Evolutionary conservation across 2,888 invertebrate species (phyloP).

Genomic region (Bhutanitis thaidina): DNA sequence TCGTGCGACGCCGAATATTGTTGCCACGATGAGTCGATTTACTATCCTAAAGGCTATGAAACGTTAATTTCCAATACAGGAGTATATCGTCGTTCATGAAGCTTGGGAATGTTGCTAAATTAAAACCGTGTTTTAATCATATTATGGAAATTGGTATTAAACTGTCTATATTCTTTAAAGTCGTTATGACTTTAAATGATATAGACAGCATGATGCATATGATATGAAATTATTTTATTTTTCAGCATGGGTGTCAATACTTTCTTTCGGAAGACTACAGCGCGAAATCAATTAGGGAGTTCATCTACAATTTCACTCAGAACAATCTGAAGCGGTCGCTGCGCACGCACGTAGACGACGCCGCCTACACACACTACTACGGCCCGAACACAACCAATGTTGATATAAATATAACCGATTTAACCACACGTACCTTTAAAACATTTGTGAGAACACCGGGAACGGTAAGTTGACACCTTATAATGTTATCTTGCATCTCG

Average conservation of each 20-base stretch:
- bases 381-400: slow-evolving; percentile 45
- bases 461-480: slow-evolving; percentile 76
- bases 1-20: too few relatives aligned
- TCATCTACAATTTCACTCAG: slow-evolving; percentile 75
- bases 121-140: too few relatives aligned
- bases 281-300: slow-evolving; percentile 69
- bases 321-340: slow-evolving; percentile 57
- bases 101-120: too few relatives aligned
- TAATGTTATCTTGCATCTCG: too few relatives aligned
- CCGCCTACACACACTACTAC: slow-evolving; percentile 65
- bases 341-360: slow-evolving; percentile 53
- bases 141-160: too few relatives aligned
- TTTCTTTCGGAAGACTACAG: slow-evolving; percentile 77
- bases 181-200: too few relatives aligned
- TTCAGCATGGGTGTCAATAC: slow-evolving; percentile 85
- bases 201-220: too few relatives aligned
- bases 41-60: too few relatives aligned
- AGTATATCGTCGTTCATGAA: too few relatives aligned
- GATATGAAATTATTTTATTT: slow-evolving; percentile 21
- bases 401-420: slow-evolving; percentile 80
- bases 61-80: too few relatives aligned
- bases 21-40: too few relatives aligned
- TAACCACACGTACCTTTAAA: slow-evolving; percentile 83
- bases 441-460: slow-evolving; percentile 79
- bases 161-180: too few relatives aligned